Conservation (phyloP, 2,113 vertebrate genomes). For the Corvus cornix region DNA sequence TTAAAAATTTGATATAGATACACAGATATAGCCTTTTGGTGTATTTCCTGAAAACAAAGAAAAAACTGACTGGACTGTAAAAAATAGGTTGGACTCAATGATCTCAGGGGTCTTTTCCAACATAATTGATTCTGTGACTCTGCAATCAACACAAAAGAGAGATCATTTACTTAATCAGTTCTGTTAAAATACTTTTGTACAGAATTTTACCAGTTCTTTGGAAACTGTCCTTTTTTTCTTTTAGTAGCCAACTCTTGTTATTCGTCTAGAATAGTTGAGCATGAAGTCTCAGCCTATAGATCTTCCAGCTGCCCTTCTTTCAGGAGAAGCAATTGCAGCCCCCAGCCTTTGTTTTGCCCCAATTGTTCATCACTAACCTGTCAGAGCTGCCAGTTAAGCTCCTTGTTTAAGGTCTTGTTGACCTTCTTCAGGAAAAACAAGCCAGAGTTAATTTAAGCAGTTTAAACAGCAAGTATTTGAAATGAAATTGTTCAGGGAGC, state of each 20-base stretch:
- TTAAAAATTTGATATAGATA: not conserved
- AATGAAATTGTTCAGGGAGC: not conserved
- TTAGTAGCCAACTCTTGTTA: not conserved
- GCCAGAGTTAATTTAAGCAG: not conserved
- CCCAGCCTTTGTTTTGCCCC: not conserved
- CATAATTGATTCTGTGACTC: not conserved
- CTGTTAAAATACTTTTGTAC: not conserved
- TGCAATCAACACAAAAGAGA: not conserved
- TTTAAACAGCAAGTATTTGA: not conserved
- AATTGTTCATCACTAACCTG: not conserved
- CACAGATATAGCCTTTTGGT: not conserved
- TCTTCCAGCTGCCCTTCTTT: not conserved
- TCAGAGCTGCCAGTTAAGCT: not conserved
- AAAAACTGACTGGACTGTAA: not conserved
- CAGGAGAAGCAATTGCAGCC: not conserved
- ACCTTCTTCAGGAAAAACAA: not conserved
- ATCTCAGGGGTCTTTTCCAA: not conserved
- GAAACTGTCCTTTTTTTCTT: rapidly evolving
- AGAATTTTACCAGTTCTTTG: not conserved
- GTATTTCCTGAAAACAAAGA: not conserved
- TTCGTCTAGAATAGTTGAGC: not conserved
- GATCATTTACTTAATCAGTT: not conserved
- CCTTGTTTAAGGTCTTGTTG: not conserved
- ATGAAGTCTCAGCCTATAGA: not conserved
- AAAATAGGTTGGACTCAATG: not conserved